Percentiles rank a stretch among this genome's conserved stretches.
These are phyloP conservation scores for Mesodorylaimus sp. DNA, from an alignment of 2,888 invertebrate species.

Conservation along the genomic window DNA sequence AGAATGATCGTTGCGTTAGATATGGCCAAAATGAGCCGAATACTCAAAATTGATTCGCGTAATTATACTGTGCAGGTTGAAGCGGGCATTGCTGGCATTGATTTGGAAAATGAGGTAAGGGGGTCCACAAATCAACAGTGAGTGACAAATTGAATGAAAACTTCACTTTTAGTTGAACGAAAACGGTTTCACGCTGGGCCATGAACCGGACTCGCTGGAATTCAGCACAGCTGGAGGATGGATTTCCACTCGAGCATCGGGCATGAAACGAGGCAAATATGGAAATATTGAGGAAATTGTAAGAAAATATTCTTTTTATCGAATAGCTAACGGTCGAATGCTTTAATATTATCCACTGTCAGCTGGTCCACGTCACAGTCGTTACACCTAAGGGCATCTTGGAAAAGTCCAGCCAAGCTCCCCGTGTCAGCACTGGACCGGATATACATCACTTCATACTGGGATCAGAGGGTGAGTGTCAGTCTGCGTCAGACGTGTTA, in stretches of 20 bases:
- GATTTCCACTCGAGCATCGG: slow-evolving; percentile 89
- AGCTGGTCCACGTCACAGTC: slow-evolving; percentile 65
- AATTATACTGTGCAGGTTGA: slow-evolving; percentile 65
- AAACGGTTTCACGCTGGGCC: slow-evolving; percentile 43
- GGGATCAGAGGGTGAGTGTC: slow-evolving; percentile 57
- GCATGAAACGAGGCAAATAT: slow-evolving; percentile 97
- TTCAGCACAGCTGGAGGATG: slow-evolving; percentile 77
- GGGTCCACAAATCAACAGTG: too few relatives aligned
- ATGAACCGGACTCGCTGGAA: slow-evolving; percentile 95
- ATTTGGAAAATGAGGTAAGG: slow-evolving; percentile 54
- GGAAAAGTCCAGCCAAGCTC: slow-evolving; percentile 51
- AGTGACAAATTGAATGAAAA: too few relatives aligned
- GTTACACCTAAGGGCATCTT: slow-evolving; percentile 64
- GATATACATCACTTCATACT: slow-evolving; percentile 52
- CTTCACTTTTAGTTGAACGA: slow-evolving; percentile 15
- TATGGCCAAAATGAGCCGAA: slow-evolving; percentile 78
- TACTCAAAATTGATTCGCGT: slow-evolving; percentile 73
- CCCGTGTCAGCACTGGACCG: slow-evolving; percentile 63
- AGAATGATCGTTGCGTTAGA: slow-evolving; percentile 71
- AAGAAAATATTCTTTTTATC: slow-evolving; percentile 11
- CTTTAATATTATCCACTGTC: too few relatives aligned
- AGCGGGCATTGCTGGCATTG: slow-evolving; percentile 81
- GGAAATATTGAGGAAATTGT: slow-evolving; percentile 85
- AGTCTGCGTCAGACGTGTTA: too few relatives aligned
- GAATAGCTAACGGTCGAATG: too few relatives aligned